These are phyloP conservation scores for Microcebus tavaratra DNA, from an alignment of 2,113 vertebrate species.

Conservation along the genomic window DNA sequence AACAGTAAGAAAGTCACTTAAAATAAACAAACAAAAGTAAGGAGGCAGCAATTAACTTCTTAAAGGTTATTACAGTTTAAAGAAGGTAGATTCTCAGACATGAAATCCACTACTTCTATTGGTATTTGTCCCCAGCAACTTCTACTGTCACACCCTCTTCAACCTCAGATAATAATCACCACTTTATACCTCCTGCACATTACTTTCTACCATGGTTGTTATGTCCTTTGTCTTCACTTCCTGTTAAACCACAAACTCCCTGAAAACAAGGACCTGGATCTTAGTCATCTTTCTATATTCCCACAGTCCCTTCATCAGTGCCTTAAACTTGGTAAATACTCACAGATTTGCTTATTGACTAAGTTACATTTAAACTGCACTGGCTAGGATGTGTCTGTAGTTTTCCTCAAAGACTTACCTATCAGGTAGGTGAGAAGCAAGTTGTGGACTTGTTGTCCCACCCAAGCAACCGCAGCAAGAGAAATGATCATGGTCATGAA, in stretches of 20 bases:
- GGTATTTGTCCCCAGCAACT: neutral
- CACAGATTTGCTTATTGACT: neutral
- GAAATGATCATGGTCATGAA: conserved; percentile 94
- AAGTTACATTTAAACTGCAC: neutral
- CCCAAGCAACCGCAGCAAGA: conserved; percentile 94
- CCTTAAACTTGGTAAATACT: neutral
- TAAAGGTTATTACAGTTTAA: neutral
- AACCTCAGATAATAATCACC: neutral
- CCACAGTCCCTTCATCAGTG: neutral
- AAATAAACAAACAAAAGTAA: conserved; percentile 46
- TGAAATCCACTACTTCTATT: neutral
- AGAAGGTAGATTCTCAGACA: neutral
- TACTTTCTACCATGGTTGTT: neutral
- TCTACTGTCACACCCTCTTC: neutral
- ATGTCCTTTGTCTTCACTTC: neutral
- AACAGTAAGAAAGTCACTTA: conserved; percentile 94
- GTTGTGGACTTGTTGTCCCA: conserved; percentile 99
- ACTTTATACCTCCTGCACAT: neutral
- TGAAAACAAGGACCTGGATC: neutral
- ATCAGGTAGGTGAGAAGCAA: conserved; percentile 97
- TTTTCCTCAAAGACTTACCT: conserved; percentile 86
- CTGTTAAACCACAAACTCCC: neutral
- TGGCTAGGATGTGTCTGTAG: neutral
- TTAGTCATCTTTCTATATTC: neutral
- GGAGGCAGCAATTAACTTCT: conserved; percentile 1